Conservation (phyloP, 2,888 invertebrate genomes). For the Drosophila fungiperda region DNA sequence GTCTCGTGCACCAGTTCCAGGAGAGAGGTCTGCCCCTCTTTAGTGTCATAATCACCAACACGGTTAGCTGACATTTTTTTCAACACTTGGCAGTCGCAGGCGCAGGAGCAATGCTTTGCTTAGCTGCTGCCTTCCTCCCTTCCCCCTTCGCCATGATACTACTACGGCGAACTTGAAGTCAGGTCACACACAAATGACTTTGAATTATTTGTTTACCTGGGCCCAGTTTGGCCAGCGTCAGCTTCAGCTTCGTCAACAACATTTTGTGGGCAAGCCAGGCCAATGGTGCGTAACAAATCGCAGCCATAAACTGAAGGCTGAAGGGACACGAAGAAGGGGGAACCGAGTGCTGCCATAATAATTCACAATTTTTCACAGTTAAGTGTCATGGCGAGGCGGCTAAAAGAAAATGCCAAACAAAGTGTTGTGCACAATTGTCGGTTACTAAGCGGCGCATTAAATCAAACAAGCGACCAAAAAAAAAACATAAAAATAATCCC, state of each 20-base stretch:
- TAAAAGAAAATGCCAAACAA: constrained; percentile 56
- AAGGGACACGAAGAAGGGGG: constrained; percentile 28
- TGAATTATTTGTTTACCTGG: constrained; percentile 79
- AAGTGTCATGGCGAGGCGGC: constrained; percentile 71
- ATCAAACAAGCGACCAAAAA: constrained; percentile 61
- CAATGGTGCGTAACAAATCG: constrained; percentile 80
- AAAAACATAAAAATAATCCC: constrained; percentile 32
- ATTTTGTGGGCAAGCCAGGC: constrained; percentile 66
- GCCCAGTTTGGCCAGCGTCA: constrained; percentile 28
- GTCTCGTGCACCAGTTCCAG: background rate
- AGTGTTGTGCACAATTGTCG: constrained; percentile 68
- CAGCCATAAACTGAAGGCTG: constrained; percentile 66
- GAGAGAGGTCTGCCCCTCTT: constrained; percentile 53
- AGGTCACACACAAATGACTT: constrained; percentile 67
- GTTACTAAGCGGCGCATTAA: constrained; percentile 75
- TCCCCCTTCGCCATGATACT: constrained; percentile 17
- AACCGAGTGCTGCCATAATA: constrained; percentile 69
- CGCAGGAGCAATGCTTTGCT: constrained; percentile 21
- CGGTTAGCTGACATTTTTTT: constrained; percentile 63
- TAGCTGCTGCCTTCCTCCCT: constrained; percentile 7
- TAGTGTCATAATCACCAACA: constrained; percentile 75
- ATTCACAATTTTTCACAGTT: constrained; percentile 81
- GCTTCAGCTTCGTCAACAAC: constrained; percentile 40
- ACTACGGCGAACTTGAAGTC: constrained; percentile 56
- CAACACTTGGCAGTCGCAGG: constrained; percentile 52